Evolutionary conservation across 2,888 invertebrate species (phyloP).

Genomic region (Epistrophe grossulariae): DNA sequence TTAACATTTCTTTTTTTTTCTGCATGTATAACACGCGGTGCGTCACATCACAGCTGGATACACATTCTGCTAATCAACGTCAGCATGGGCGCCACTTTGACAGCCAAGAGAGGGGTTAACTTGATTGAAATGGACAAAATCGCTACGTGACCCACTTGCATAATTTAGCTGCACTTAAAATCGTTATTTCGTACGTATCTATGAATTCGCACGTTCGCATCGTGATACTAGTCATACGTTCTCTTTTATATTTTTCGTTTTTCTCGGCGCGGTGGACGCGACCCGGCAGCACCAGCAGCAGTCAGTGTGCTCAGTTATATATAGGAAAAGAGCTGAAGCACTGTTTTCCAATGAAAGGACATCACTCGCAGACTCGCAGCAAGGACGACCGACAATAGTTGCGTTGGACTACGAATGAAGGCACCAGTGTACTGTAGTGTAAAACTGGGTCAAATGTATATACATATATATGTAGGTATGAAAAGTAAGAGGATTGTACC

Average conservation of each 20-base stretch:
- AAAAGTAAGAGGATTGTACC: background rate
- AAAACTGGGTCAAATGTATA: constrained; percentile 48
- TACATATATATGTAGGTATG: constrained; percentile 22
- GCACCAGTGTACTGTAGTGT: background rate
- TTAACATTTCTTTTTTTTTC: constrained; percentile 31
- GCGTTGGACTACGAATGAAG: background rate
- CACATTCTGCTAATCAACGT: constrained; percentile 73
- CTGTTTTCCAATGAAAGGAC: constrained; percentile 42
- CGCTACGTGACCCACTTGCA: constrained; percentile 74
- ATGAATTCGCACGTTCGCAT: constrained; percentile 67
- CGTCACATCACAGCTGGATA: constrained; percentile 59
- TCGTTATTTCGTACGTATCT: constrained; percentile 69
- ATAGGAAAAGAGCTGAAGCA: background rate
- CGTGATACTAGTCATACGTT: constrained; percentile 21
- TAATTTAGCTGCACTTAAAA: constrained; percentile 75
- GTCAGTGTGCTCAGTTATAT: background rate
- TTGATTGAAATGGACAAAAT: constrained; percentile 72
- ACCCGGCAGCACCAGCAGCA: background rate
- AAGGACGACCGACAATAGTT: constrained; percentile 15
- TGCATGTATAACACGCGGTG: constrained; percentile 13
- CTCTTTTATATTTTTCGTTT: background rate
- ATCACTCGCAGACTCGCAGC: constrained; percentile 51
- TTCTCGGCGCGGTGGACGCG: background rate
- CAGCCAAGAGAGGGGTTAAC: constrained; percentile 56
- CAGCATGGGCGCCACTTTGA: constrained; percentile 70